Conservation (phyloP, 2,113 vertebrate genomes). For the Pterophyllum scalare region DNA sequence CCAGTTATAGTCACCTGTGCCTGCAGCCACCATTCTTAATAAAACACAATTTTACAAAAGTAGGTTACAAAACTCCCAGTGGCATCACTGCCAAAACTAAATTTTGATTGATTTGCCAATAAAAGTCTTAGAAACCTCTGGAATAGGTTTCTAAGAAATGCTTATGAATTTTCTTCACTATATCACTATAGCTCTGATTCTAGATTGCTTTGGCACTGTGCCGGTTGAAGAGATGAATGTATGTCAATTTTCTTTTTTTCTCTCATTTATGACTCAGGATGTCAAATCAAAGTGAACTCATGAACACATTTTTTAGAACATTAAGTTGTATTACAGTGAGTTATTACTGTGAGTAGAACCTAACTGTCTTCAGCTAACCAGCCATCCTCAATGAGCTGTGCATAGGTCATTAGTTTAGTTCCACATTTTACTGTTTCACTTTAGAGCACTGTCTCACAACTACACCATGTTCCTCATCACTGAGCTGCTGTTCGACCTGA, state of each 20-base stretch:
- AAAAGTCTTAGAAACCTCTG: too few species aligned
- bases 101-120: too few species aligned
- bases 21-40: neutral
- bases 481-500: slow-evolving; percentile 27
- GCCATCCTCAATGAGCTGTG: neutral
- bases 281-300: neutral
- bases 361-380: neutral
- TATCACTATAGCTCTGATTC: too few species aligned
- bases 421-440: slow-evolving; percentile 22
- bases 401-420: neutral
- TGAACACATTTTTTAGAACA: neutral
- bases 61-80: neutral
- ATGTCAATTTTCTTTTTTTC: neutral
- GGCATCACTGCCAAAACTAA: neutral
- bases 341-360: neutral
- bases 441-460: slow-evolving; percentile 15
- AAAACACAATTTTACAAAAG: neutral
- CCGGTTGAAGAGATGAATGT: neutral
- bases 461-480: slow-evolving; percentile 39
- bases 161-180: too few species aligned
- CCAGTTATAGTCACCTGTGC: neutral
- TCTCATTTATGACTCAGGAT: neutral
- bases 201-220: neutral
- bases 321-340: neutral
- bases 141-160: too few species aligned